phyloP scores from a whole-genome alignment of 1,140 invertebrate species.

The Condylostylus longicornis region DNA sequence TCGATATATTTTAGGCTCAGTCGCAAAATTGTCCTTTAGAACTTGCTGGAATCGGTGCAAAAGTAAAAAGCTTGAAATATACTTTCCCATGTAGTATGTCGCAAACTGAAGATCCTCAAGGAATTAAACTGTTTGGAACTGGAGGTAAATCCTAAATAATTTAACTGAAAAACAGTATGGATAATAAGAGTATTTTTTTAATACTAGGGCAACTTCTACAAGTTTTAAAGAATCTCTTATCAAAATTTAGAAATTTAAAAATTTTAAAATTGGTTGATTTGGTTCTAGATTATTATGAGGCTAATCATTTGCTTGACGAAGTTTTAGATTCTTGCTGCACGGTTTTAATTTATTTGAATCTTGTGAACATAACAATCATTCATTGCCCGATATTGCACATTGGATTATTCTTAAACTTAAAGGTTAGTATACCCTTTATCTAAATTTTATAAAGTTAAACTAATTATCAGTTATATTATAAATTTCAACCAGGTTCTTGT shows the following conservation, averaged over 20 bases:
- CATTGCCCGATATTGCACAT: constrained; percentile 59
- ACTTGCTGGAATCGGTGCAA: constrained; percentile 36
- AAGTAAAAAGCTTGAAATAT: constrained; percentile 51
- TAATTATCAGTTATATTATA: constrained; percentile 15
- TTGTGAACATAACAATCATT: constrained; percentile 63
- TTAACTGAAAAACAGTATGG: background rate
- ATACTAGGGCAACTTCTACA: constrained; percentile 41
- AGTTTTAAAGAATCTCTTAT: constrained; percentile 53
- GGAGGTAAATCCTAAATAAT: constrained; percentile 38
- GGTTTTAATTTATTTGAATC: constrained; percentile 44
- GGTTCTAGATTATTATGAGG: constrained; percentile 54
- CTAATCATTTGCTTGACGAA: constrained; percentile 56
- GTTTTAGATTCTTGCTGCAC: constrained; percentile 50
- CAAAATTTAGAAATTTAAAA: constrained; percentile 47
- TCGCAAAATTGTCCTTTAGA: constrained; percentile 19
- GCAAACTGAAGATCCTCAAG: constrained; percentile 43
- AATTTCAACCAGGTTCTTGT: constrained; percentile 38
- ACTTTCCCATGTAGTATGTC: constrained; percentile 66
- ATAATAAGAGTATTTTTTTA: background rate
- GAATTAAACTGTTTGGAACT: constrained; percentile 53
- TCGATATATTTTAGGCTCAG: constrained; percentile 7
- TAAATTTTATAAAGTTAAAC: background rate
- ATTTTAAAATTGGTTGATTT: constrained; percentile 59
- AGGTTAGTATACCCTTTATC: constrained; percentile 31
- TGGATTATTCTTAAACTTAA: constrained; percentile 59